Conservation (phyloP, 1,140 invertebrate genomes). For the Drosophila triauraria region DNA sequence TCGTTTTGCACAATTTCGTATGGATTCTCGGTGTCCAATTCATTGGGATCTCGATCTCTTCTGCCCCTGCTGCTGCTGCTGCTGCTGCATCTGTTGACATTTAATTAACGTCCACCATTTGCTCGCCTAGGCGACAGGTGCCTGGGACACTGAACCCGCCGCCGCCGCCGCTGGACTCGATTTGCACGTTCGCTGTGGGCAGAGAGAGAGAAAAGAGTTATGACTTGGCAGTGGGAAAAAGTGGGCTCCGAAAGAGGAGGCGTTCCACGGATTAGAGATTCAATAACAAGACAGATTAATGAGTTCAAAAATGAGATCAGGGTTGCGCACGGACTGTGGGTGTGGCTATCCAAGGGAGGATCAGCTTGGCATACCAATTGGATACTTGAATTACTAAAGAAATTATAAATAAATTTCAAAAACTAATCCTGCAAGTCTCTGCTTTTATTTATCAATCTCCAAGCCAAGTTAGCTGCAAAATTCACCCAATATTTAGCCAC, state of each 20-base stretch:
- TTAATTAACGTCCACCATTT: slow-evolving; percentile 77
- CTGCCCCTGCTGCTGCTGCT: slow-evolving; percentile 23
- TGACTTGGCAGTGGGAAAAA: neutral
- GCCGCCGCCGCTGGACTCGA: slow-evolving; percentile 3
- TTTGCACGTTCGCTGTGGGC: slow-evolving; percentile 42
- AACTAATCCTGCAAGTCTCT: too few relatives aligned
- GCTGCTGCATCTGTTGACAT: slow-evolving; percentile 66
- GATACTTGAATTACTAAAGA: too few relatives aligned
- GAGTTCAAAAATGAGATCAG: slow-evolving; percentile 3
- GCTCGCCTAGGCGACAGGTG: slow-evolving; percentile 65
- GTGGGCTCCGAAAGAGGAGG: neutral
- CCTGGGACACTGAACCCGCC: slow-evolving; percentile 29
- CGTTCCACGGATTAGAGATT: slow-evolving; percentile 13
- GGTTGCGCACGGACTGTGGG: neutral
- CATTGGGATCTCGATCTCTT: slow-evolving; percentile 40
- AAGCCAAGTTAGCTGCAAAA: neutral
- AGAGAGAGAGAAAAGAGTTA: slow-evolving; percentile 39
- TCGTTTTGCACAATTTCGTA: slow-evolving; percentile 69
- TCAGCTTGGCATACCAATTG: neutral
- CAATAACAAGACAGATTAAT: slow-evolving; percentile 4
- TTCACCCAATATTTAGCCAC: neutral
- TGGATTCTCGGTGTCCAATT: slow-evolving; percentile 31
- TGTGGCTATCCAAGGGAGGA: neutral
- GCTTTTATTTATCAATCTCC: too few relatives aligned
- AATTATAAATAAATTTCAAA: too few relatives aligned